Evolutionary conservation across 2,113 vertebrate genomes (phyloP), one percentile per base, ranked within the genome.

Genomic region (Pedetes capensis): DNA sequence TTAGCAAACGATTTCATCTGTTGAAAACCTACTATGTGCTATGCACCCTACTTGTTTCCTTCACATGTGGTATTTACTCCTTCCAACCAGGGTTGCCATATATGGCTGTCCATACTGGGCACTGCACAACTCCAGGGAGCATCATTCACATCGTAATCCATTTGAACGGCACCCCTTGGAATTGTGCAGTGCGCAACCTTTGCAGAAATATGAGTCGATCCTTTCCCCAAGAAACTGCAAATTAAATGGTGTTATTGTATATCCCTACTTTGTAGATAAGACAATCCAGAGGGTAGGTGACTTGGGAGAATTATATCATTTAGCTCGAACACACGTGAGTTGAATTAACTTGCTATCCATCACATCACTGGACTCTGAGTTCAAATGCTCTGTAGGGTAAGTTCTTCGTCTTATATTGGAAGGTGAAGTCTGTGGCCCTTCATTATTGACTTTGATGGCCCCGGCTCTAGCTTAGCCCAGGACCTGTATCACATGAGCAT

Each of bases 261-360:
- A 42, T 0, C 16, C 22, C 18, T 8, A 2, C 10, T 39, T 55
- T 66, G n/a, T n/a, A n/a, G n/a, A n/a, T n/a, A n/a, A n/a, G n/a
- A n/a, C n/a, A n/a, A n/a, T n/a, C n/a, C n/a, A n/a, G n/a, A n/a
- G 9, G 17, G 6, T 16, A 83, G n/a, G n/a, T 18, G 42, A 55
- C 37, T 75, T 86, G 49, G 32, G 57, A 68, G 64, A 88, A 51
- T n/a, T n/a, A n/a, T n/a, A n/a, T n/a, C n/a, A n/a, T n/a, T n/a
- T 22, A 68, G 27, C 32, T 29, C n/a, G 27, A 71, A 90, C 27
- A 25, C 42, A 25, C 14, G 23, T 47, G 80, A 11, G 42, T 51
- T 23, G 57, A 12, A 18, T 39, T 12, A n/a, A 89, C 10, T 75
- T 29, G n/a, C 11, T 71, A n/a, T 81, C 25, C 47, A 14, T 47